A percentile compares a stretch with the other conserved stretches of the same genome.
phyloP scores from a whole-genome alignment of 2,888 invertebrate genomes.

The Diabrotica balteata region DNA sequence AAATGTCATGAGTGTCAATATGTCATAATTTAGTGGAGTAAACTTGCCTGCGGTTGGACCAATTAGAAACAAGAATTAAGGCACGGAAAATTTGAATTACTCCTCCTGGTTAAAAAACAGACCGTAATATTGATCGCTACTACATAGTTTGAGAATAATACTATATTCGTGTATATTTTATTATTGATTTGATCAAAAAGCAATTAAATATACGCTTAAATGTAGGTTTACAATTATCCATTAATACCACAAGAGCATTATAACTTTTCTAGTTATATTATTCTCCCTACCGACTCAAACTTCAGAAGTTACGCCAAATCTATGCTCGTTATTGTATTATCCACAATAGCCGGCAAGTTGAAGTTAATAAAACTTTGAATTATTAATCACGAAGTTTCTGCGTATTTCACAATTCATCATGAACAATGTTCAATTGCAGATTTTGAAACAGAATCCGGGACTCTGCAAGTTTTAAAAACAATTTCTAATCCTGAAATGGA shows the following conservation, averaged over 20 bases:
- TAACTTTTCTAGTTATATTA: slow-evolving; percentile 11
- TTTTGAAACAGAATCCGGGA: background rate
- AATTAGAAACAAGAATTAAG: too few species aligned
- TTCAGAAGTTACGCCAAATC: slow-evolving; percentile 2
- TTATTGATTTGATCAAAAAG: too few species aligned
- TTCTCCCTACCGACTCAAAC: background rate
- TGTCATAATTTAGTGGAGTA: too few species aligned
- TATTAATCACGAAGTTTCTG: slow-evolving; percentile 3
- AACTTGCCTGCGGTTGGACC: too few species aligned
- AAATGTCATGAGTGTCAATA: too few species aligned
- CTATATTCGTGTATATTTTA: too few species aligned
- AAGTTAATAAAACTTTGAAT: slow-evolving; percentile 9
- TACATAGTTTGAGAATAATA: too few species aligned
- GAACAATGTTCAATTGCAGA: background rate
- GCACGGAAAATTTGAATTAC: too few species aligned
- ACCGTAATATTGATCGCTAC: background rate
- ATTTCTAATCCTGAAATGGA: too few species aligned
- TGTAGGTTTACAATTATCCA: background rate
- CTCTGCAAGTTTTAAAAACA: too few species aligned
- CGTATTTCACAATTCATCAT: background rate
- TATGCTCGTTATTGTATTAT: slow-evolving; percentile 6
- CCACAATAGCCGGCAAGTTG: slow-evolving; percentile 2
- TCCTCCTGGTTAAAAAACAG: too few species aligned
- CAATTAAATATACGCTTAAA: background rate
- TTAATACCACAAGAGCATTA: background rate